A percentile compares a stretch with the other conserved stretches of the same genome.
Evolutionary conservation across 2,888 invertebrate species (phyloP).

Genomic region (Acanthosepion pharaonis): DNA sequence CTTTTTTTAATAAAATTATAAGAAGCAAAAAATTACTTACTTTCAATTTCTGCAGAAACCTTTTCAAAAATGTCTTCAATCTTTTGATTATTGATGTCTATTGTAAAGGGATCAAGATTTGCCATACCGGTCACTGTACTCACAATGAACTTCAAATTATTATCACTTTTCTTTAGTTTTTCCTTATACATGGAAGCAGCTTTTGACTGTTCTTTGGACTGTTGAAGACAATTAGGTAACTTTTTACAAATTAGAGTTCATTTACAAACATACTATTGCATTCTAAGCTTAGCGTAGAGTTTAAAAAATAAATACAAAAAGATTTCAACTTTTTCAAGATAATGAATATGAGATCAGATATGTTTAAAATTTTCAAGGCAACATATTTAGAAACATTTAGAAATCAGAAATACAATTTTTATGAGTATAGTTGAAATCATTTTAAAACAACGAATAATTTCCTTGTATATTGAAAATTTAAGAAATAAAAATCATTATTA

Average conservation of each 20-base stretch:
- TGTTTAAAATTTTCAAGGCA: too few species aligned
- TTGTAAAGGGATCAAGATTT: constrained; percentile 64
- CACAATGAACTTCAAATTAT: neutral
- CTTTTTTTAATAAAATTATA: neutral
- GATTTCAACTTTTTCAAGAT: too few species aligned
- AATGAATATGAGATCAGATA: too few species aligned
- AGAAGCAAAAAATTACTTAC: constrained; percentile 59
- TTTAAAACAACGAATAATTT: too few species aligned
- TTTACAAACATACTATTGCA: too few species aligned
- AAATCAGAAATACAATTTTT: too few species aligned
- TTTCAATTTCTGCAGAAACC: constrained; percentile 63
- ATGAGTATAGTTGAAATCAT: too few species aligned
- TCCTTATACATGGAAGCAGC: neutral
- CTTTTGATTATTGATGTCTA: constrained; percentile 62
- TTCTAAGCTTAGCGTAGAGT: too few species aligned
- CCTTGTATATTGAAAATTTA: too few species aligned
- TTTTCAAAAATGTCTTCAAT: constrained; percentile 66
- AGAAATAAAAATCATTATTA: too few species aligned
- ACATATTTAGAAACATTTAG: too few species aligned
- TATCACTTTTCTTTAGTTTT: neutral
- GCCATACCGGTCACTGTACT: constrained; percentile 51
- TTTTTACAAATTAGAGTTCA: neutral
- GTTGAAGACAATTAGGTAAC: neutral
- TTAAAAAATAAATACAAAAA: too few species aligned
- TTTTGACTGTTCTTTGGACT: neutral